Conservation (phyloP, 2,888 invertebrate genomes). For the Caenorhabditis sp. region DNA sequence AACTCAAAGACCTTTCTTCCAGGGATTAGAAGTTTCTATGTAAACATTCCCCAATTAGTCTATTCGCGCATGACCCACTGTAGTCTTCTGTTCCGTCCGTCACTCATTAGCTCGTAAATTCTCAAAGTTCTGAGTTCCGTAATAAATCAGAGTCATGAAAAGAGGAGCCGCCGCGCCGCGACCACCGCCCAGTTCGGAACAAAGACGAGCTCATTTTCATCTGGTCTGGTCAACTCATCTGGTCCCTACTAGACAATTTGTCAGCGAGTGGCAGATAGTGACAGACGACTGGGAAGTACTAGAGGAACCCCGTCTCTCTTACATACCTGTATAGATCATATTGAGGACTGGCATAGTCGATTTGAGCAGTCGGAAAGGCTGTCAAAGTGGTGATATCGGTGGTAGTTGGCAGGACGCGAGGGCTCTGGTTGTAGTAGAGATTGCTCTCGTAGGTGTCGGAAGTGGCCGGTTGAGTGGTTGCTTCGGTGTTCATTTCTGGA, state of each 20-base stretch:
- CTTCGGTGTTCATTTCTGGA: constrained; percentile 40
- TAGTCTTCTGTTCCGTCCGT: neutral
- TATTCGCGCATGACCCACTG: constrained; percentile 1
- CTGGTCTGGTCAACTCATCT: too few species aligned
- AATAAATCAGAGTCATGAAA: constrained; percentile 29
- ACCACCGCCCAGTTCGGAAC: constrained; percentile 14
- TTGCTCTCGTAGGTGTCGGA: constrained; percentile 47
- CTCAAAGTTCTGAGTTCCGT: neutral
- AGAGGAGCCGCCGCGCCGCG: constrained; percentile 11
- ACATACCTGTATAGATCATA: constrained; percentile 70
- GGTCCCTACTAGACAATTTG: constrained; percentile 17
- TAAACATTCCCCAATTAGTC: constrained; percentile 10
- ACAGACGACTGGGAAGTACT: constrained; percentile 29
- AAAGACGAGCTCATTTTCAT: constrained; percentile 15
- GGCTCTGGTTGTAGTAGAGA: constrained; percentile 64
- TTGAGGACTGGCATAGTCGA: constrained; percentile 56
- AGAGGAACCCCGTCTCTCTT: too few species aligned
- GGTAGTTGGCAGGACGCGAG: constrained; percentile 46
- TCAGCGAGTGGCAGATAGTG: constrained; percentile 24
- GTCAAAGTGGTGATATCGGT: constrained; percentile 70
- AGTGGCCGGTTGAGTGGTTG: constrained; percentile 38
- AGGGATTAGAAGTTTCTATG: constrained; percentile 16
- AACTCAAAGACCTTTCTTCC: constrained; percentile 1
- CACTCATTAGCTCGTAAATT: neutral
- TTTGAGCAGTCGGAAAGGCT: constrained; percentile 59